A percentile compares a stretch with the other conserved stretches of the same genome.
Evolutionary conservation across 2,797 vertebrate genomes (phyloP).

Genomic region (Aselliscus stoliczkanus): DNA sequence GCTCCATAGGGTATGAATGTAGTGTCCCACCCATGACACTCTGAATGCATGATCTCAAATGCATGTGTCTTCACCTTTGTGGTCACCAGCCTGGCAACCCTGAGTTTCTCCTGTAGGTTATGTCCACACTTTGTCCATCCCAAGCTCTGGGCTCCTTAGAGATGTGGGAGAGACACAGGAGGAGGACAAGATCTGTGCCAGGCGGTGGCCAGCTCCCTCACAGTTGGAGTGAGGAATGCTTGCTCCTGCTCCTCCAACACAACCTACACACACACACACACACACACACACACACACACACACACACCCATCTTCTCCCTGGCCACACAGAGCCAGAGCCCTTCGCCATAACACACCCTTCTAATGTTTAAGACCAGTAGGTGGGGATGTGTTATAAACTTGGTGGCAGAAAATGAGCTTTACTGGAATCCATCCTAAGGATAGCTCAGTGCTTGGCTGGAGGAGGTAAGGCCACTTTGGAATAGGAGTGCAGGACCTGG

Average conservation of each 20-base stretch:
- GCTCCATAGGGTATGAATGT: not conserved
- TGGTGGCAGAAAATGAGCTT: slow-evolving; percentile 53
- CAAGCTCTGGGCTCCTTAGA: not conserved
- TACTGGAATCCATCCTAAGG: slow-evolving; percentile 41
- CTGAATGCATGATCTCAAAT: not conserved
- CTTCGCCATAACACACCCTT: not conserved
- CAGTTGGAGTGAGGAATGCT: not conserved
- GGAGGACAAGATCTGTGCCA: not conserved
- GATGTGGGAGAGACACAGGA: not conserved
- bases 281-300: not conserved
- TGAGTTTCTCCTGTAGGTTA: not conserved
- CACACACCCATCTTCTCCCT: not conserved
- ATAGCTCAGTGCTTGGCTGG: not conserved
- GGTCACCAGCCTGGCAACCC: not conserved
- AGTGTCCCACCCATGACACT: not conserved
- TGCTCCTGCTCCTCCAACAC: not conserved
- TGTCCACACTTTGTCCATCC: not conserved
- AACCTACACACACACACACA: not conserved
- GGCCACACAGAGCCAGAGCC: slow-evolving; percentile 3
- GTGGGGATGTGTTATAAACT: slow-evolving; percentile 80
- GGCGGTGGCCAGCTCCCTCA: not conserved
- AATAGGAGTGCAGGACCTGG: not conserved
- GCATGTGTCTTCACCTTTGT: not conserved
- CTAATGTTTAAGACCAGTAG: slow-evolving; percentile 78
- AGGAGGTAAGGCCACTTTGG: not conserved